A percentile compares a stretch with the other conserved stretches of the same genome.
Conservation (phyloP, 2,113 vertebrate genomes). For the Psittacula cyanocephala region DNA sequence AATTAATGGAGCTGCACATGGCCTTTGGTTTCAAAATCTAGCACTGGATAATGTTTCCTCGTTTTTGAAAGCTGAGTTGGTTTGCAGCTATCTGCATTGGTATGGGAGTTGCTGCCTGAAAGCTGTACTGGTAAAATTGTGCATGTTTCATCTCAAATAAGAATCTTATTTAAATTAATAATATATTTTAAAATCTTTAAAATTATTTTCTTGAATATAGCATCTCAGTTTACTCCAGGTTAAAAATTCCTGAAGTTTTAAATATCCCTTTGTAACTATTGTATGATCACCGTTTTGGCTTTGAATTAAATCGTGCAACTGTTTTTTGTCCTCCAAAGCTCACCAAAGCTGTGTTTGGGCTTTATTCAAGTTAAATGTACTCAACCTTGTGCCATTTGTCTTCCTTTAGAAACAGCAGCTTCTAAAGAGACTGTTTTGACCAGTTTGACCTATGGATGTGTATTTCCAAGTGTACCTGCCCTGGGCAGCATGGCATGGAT, state of each 20-base stretch:
- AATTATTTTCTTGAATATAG: not conserved
- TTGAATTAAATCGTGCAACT: not conserved
- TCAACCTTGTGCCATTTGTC: not conserved
- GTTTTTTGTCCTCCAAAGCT: not conserved
- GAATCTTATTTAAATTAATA: not conserved
- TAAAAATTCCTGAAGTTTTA: not conserved
- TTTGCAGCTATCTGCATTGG: not conserved
- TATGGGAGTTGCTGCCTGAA: not conserved
- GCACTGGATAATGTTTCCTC: conserved; percentile 39
- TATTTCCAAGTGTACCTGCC: not conserved
- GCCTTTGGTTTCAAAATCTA: conserved; percentile 30
- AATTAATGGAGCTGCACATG: conserved; percentile 20
- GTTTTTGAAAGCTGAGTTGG: not conserved
- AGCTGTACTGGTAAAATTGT: not conserved
- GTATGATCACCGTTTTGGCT: not conserved
- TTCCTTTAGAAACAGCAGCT: not conserved
- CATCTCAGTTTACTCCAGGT: not conserved
- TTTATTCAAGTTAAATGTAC: not conserved
- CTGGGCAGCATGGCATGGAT: rapidly evolving
- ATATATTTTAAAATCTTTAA: not conserved
- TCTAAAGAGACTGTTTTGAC: not conserved
- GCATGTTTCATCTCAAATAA: not conserved
- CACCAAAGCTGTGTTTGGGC: conserved; percentile 22
- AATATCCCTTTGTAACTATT: not conserved
- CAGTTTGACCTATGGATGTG: not conserved